Base-by-base conservation (phyloP, 2,888 invertebrate species). In the Drymonia ruficornis region DNA sequence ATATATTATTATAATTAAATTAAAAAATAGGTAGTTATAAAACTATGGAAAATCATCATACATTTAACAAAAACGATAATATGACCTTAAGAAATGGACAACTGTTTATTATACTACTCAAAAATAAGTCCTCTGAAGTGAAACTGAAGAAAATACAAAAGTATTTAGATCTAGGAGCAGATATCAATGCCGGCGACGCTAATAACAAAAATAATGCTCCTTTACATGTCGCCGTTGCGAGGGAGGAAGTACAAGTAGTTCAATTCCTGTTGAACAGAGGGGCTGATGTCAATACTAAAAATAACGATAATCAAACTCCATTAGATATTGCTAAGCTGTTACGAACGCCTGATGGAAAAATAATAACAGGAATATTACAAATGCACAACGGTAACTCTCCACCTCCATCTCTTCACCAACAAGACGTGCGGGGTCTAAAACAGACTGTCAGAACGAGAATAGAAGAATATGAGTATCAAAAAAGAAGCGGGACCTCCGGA, bases 131-230 rank as follows among this genome's bases (percentile, higher is more conserved):
- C 6, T 12, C 48, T 13, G 51, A 59, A 15, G 53, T 63, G 47
- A 69, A 70, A 58, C 34, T 60, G 8, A 50, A 53, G 15, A 65
- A 61, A 28, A 60, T 74, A 6, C 28, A 28, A 15, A 59, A 55
- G 43, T 67, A 58, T 49, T 53, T 74, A 45, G 45, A 59, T 8
- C 51, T 57, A 12, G 72, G 72, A 1, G 73, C 74, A 28, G 58
- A 76, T 28, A 56, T 76, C 9, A 74, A 76, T 56, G 61, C 70
- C 0, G 51, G 34, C 5, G 75, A 75, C 49, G 65, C 63, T 0
- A 67, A 74, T 53, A 50, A 71, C 29, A 59, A 55, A 38, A 47
- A 56, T 34, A 71, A 72, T 53, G 67, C 72, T 28, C 63, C 67
- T 2, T 56, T 75, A 16, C 76, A 76, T 56, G 49, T 74, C 13